Evolutionary conservation across 2,113 vertebrate species (phyloP).

Genomic region (Meles meles): DNA sequence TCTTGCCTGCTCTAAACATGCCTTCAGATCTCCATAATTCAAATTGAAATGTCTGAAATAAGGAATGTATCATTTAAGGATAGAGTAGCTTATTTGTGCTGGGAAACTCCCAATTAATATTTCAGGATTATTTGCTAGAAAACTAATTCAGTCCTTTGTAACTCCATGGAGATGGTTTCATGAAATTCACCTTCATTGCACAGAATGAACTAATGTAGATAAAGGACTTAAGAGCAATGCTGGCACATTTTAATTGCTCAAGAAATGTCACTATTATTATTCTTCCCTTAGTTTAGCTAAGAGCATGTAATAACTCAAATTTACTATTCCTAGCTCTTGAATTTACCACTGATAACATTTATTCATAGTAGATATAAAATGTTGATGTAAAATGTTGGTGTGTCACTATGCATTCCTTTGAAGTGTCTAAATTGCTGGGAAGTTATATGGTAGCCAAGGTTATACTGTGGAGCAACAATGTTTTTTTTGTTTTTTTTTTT

Average conservation of each 20-base stretch:
- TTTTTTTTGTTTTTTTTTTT: not conserved
- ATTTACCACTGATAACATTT: slow-evolving; percentile 21
- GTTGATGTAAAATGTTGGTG: not conserved
- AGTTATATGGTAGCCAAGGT: not conserved
- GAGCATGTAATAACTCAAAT: not conserved
- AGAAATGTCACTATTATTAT: not conserved
- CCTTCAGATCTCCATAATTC: slow-evolving; percentile 70
- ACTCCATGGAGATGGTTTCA: not conserved
- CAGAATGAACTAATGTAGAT: not conserved
- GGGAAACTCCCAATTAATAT: slow-evolving; percentile 71
- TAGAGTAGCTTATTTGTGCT: slow-evolving; percentile 67
- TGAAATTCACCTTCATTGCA: not conserved
- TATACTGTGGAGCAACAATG: not conserved
- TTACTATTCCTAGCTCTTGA: slow-evolving; percentile 23
- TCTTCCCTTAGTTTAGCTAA: not conserved
- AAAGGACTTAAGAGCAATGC: not conserved
- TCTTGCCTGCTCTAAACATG: slow-evolving; percentile 68
- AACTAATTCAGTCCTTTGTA: slow-evolving; percentile 27
- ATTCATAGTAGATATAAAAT: not conserved
- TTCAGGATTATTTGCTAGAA: slow-evolving; percentile 64
- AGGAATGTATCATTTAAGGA: slow-evolving; percentile 58
- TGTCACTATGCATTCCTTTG: not conserved
- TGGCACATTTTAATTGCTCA: not conserved
- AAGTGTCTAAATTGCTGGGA: not conserved
- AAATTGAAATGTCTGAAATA: slow-evolving; percentile 71